Evolutionary conservation across 2,113 vertebrate genomes (phyloP).

Genomic region (Sebastes fasciatus): DNA sequence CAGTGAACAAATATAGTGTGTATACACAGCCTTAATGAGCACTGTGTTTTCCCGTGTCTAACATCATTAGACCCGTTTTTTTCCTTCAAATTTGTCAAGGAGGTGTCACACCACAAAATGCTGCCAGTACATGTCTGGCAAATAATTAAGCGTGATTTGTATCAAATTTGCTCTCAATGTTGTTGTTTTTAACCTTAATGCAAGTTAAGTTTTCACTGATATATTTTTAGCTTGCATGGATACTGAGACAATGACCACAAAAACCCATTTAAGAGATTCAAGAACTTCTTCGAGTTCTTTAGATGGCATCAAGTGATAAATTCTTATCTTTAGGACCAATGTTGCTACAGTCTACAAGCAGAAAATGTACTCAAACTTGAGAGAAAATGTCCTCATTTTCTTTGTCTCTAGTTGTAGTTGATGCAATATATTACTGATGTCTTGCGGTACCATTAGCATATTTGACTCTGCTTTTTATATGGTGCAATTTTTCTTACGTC

Average conservation of each 20-base stretch:
- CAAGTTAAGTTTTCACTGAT: neutral
- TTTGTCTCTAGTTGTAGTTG: neutral
- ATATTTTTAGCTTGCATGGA: neutral
- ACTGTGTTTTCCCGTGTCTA: neutral
- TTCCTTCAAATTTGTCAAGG: neutral
- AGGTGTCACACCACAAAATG: neutral
- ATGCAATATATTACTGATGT: neutral
- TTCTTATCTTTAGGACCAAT: neutral
- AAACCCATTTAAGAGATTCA: neutral
- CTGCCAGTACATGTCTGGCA: neutral
- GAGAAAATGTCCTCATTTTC: neutral
- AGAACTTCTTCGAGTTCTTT: neutral
- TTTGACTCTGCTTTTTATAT: neutral
- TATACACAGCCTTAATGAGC: neutral
- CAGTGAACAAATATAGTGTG: neutral
- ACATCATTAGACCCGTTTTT: neutral
- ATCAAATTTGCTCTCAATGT: constrained; percentile 1
- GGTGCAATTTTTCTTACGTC: neutral
- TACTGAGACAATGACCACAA: neutral
- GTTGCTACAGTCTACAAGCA: neutral
- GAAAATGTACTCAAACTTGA: neutral
- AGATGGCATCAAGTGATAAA: neutral
- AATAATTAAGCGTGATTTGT: neutral
- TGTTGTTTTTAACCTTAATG: neutral
- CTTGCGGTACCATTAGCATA: neutral